Conservation (phyloP, 2,888 invertebrate species). For the Mystacides longicornis region DNA sequence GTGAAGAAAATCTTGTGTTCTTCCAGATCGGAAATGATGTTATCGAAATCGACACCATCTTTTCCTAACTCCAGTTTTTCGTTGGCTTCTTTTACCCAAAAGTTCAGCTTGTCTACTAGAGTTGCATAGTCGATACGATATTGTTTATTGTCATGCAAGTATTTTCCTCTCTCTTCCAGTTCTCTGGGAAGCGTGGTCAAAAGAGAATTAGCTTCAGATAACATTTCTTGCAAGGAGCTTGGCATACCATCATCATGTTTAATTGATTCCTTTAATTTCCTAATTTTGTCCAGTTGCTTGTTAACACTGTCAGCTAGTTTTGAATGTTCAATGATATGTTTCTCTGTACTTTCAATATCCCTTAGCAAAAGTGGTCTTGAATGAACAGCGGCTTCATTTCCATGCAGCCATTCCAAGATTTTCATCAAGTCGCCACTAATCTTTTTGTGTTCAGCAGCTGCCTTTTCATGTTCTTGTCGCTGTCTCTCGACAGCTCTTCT, state of each 20-base stretch:
- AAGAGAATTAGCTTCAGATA: slow-evolving; percentile 76
- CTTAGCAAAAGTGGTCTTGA: slow-evolving; percentile 75
- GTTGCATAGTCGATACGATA: slow-evolving; percentile 69
- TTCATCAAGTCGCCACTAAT: slow-evolving; percentile 75
- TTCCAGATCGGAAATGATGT: slow-evolving; percentile 72
- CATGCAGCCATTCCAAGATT: slow-evolving; percentile 75
- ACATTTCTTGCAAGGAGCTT: slow-evolving; percentile 70
- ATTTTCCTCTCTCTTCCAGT: slow-evolving; percentile 71
- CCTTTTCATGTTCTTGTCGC: slow-evolving; percentile 78
- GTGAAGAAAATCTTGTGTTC: slow-evolving; percentile 83
- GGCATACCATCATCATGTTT: slow-evolving; percentile 74
- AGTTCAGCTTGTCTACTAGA: slow-evolving; percentile 68
- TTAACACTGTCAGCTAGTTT: slow-evolving; percentile 61
- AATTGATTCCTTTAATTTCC: slow-evolving; percentile 61
- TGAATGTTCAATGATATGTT: slow-evolving; percentile 71
- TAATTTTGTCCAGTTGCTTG: slow-evolving; percentile 60
- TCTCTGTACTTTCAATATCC: slow-evolving; percentile 71
- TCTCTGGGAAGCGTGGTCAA: slow-evolving; percentile 72
- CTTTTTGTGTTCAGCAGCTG: slow-evolving; percentile 82
- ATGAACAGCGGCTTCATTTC: slow-evolving; percentile 72
- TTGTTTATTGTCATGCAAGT: slow-evolving; percentile 69
- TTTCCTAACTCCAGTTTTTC: slow-evolving; percentile 68
- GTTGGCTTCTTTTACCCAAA: slow-evolving; percentile 79
- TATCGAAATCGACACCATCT: slow-evolving; percentile 83
- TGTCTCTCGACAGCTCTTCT: slow-evolving; percentile 78